Evolutionary conservation across 2,113 vertebrate genomes (phyloP).

Genomic region (Bufo bufo): DNA sequence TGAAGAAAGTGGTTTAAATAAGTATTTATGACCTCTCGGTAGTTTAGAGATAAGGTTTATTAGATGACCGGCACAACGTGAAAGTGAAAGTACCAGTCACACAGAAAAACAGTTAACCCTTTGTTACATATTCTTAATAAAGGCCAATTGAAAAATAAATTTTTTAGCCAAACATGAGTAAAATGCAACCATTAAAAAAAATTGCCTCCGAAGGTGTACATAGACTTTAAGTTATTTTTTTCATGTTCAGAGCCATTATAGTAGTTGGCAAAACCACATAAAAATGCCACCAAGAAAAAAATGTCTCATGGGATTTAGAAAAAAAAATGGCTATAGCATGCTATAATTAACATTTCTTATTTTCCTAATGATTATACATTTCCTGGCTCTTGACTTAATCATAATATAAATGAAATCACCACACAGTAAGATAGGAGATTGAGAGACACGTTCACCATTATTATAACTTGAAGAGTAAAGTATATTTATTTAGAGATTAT

Average conservation of each 20-base stretch:
- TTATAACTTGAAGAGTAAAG: neutral
- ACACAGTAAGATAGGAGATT: neutral
- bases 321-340: neutral
- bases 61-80: too few species aligned
- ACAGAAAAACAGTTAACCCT: too few species aligned
- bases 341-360: conserved; percentile 1
- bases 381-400: conserved; percentile 12
- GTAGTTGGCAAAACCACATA: neutral
- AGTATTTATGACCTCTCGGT: too few species aligned
- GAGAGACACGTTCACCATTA: neutral
- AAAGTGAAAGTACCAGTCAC: too few species aligned
- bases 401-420: conserved; percentile 9
- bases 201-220: too few species aligned
- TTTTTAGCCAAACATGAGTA: too few species aligned
- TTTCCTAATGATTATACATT: neutral
- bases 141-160: too few species aligned
- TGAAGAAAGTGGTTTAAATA: too few species aligned
- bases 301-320: neutral
- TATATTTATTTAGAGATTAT: conserved; percentile 41
- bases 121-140: too few species aligned
- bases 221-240: neutral
- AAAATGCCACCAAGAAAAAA: neutral
- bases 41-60: too few species aligned
- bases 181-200: too few species aligned
- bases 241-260: neutral